These are phyloP conservation scores for Leptobrachium leishanense DNA, from an alignment of 2,113 vertebrate genomes.

Conservation along the genomic window DNA sequence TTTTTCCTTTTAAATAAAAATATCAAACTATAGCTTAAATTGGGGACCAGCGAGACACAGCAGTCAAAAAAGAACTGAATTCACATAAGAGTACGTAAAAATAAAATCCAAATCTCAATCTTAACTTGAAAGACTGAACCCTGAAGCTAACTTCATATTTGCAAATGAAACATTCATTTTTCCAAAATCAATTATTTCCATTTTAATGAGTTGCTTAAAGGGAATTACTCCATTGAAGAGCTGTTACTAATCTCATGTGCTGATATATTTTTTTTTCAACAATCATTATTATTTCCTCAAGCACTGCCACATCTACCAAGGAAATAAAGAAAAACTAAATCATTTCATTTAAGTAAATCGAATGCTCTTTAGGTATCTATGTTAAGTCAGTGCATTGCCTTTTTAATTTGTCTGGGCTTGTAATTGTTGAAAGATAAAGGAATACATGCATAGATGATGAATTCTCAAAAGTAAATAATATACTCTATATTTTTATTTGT, in stretches of 20 bases:
- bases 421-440: not conserved
- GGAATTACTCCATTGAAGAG: slow-evolving; percentile 9
- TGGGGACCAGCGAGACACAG: too few relatives aligned
- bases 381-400: not conserved
- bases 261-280: slow-evolving; percentile 1
- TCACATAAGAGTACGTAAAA: not conserved
- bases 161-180: not conserved
- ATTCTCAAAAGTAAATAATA: not conserved
- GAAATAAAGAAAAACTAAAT: not conserved
- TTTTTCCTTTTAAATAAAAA: too few relatives aligned
- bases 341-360: slow-evolving; percentile 10
- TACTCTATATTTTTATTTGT: not conserved
- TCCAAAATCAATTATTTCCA: not conserved
- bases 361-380: slow-evolving; percentile 4
- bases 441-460: slow-evolving; percentile 12
- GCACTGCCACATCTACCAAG: slow-evolving; percentile 6
- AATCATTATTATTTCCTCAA: slow-evolving; percentile 7
- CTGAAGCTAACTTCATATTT: not conserved
- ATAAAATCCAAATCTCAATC: not conserved
- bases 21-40: too few relatives aligned
- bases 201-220: slow-evolving; percentile 8
- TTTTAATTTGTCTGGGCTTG: not conserved
- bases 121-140: not conserved
- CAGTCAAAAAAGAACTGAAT: too few relatives aligned
- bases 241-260: not conserved